A percentile compares a stretch with the other conserved stretches of the same genome.
These are phyloP conservation scores for Aporophyla nigra DNA, from an alignment of 2,888 invertebrate genomes.

Conservation along the genomic window DNA sequence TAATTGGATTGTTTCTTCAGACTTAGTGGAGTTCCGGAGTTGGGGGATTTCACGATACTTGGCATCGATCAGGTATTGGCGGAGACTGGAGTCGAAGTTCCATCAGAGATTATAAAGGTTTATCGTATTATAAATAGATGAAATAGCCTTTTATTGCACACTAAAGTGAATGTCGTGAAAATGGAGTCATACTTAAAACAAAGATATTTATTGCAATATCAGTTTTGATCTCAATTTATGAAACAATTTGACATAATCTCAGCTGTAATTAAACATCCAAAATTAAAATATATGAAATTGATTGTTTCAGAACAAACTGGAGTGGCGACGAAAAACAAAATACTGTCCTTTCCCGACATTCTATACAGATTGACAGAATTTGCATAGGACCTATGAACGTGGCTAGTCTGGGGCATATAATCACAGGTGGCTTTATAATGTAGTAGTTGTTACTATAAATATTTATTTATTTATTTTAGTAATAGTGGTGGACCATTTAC, in stretches of 20 bases:
- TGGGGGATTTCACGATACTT: conserved; percentile 40
- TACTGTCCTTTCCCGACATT: background rate
- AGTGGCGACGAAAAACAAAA: background rate
- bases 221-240: background rate
- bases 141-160: background rate
- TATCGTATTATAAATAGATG: background rate
- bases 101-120: conserved; percentile 1
- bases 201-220: background rate
- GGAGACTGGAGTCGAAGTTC: conserved; percentile 9
- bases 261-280: background rate
- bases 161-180: background rate
- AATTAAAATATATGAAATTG: background rate
- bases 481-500: no score
- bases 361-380: background rate
- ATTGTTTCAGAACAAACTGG: background rate
- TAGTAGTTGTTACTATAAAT: background rate
- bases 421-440: background rate
- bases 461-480: no score
- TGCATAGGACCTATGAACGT: background rate
- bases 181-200: background rate
- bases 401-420: background rate
- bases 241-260: no score
- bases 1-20: conserved; percentile 67
- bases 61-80: conserved; percentile 37
- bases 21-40: conserved; percentile 49